Evolutionary conservation across 2,888 invertebrate species (phyloP), one percentile per base, ranked within the genome.

Genomic region (Keiferia lycopersicella): DNA sequence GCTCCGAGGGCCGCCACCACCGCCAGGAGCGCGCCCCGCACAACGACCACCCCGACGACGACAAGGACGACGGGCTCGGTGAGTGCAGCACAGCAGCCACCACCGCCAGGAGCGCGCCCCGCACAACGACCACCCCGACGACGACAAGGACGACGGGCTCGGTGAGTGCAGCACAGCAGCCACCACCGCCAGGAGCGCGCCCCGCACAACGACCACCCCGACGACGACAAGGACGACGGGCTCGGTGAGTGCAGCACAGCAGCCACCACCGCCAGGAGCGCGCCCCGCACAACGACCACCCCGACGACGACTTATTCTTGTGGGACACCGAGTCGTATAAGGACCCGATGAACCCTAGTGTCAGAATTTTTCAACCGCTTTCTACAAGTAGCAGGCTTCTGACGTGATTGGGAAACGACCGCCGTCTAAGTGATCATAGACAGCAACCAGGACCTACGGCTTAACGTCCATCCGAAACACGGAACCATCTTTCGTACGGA

Each of bases 1-100:
- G 88, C 76, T 73, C 83, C 68, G 84, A 84, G 77, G 73, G 75
- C 64, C 83, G 88, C 71, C 77, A 86, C 82, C 81, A 87, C 14
- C 81, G 60, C 45, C 34, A 30, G n/a, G 34, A 41, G 16, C 26
- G 26, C 26, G 26, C 26, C 26, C 11, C 18, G 16, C 45, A 34
- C 3, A n/a, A 14, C 11, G 18, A 51, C 0, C 61, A 38, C 30
- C 57, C 38, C 20, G 38, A 51, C 22, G 26, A 53, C 18, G 51
- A 51, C 16, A 34, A 53, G 60, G 56, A 64, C 34, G 68, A 68
- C 61, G 56, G 56, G n/a, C 56, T 56, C n/a, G 56, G 56, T 56
- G 16, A 56, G 56, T 26, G 26, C 26, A 26, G 3, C 6, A 6
- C 6, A 73, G 75, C 64, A 83, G 88, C 71, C 77, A 86, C 82